Evolutionary conservation across 2,888 invertebrate genomes (phyloP).

Genomic region (Eustalomyia histrio): DNA sequence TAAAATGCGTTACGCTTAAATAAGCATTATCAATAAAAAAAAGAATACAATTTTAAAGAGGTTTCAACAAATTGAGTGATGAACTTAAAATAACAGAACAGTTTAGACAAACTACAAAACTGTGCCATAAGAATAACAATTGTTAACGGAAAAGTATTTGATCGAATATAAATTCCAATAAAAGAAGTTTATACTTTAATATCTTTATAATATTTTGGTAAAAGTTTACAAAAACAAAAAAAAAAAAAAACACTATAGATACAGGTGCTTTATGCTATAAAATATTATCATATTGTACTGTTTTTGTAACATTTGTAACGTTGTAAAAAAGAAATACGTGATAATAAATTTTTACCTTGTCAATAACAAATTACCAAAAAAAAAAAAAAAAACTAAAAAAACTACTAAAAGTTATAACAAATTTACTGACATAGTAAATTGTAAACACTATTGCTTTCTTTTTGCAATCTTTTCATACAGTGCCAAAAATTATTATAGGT

Average conservation of each 20-base stretch:
- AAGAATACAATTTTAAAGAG: conserved; percentile 8
- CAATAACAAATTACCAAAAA: conserved; percentile 30
- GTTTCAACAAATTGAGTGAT: conserved; percentile 23
- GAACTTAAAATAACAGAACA: conserved; percentile 38
- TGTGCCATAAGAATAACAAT: conserved; percentile 9
- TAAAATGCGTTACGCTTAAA: conserved; percentile 54
- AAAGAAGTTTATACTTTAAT: conserved; percentile 7
- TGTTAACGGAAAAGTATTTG: conserved; percentile 18
- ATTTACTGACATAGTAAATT: conserved; percentile 17
- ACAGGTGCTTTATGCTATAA: conserved; percentile 10
- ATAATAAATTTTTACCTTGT: conserved; percentile 43
- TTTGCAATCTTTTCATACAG: conserved; percentile 8
- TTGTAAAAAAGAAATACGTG: conserved; percentile 1
- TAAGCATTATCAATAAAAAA: conserved; percentile 41
- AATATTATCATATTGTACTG: no score
- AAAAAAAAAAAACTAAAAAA: conserved; percentile 15
- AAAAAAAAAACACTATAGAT: neutral
- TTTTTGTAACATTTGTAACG: no score
- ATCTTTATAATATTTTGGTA: neutral
- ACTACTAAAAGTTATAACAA: conserved; percentile 11
- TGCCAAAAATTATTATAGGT: no score
- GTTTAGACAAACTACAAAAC: conserved; percentile 40
- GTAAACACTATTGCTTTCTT: neutral
- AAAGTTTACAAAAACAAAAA: conserved; percentile 10
- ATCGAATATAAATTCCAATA: conserved; percentile 11